Evolutionary conservation across 2,113 vertebrate genomes (phyloP).

Genomic region (Scopus umbretta): DNA sequence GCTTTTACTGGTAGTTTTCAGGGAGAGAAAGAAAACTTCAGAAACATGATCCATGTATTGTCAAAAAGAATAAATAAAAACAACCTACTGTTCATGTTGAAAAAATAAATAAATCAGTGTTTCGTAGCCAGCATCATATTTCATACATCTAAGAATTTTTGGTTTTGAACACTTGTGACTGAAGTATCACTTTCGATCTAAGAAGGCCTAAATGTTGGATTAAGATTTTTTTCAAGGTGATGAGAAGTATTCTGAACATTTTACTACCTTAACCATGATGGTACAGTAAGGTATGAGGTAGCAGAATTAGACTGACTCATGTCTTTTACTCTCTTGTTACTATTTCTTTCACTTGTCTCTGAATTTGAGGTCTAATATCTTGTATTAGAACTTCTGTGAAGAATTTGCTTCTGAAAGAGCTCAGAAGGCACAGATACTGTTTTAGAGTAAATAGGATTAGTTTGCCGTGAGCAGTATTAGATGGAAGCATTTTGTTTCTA

Average conservation of each 20-base stretch:
- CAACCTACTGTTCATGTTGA: neutral
- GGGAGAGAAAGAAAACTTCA: neutral
- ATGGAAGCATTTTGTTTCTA: neutral
- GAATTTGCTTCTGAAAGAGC: neutral
- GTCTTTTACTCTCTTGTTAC: neutral
- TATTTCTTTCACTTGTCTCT: neutral
- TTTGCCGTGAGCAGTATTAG: neutral
- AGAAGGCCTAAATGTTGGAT: neutral
- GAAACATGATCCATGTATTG: neutral
- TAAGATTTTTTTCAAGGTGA: neutral
- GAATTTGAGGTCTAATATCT: neutral
- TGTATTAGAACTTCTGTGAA: neutral
- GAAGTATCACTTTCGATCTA: neutral
- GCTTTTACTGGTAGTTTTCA: neutral
- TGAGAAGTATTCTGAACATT: neutral
- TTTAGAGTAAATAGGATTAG: neutral
- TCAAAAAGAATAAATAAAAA: neutral
- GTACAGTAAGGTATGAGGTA: neutral
- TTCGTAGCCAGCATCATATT: neutral
- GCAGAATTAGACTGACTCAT: neutral
- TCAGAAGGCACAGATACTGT: neutral
- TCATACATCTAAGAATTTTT: neutral
- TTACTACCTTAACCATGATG: neutral
- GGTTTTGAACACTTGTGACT: neutral
- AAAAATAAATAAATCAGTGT: neutral